Evolutionary conservation across 2,797 vertebrate species (phyloP).

Genomic region (Hippoglossus hippoglossus): DNA sequence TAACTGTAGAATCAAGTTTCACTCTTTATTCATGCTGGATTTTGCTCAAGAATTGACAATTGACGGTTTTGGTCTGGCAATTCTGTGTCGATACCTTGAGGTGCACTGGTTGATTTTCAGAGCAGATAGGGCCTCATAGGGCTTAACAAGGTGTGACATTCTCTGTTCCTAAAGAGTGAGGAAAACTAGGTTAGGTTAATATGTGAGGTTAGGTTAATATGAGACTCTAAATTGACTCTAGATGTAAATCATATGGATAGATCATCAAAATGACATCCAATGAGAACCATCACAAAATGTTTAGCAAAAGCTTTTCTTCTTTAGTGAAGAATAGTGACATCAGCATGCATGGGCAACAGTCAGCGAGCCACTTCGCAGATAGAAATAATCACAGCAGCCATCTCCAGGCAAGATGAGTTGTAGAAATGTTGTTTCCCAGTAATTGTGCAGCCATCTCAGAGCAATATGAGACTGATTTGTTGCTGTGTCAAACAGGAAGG

Average conservation of each 20-base stretch:
- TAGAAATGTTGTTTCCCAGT: constrained; percentile 40
- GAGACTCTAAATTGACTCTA: no score
- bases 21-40: background rate
- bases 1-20: background rate
- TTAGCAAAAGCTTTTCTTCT: background rate
- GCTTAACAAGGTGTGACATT: no score
- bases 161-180: no score
- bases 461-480: constrained; percentile 24
- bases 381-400: constrained; percentile 39
- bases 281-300: background rate
- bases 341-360: constrained; percentile 6
- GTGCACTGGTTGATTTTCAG: no score
- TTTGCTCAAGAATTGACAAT: constrained; percentile 1
- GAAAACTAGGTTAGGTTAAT: no score
- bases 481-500: constrained; percentile 9
- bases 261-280: background rate
- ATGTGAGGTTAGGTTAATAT: no score
- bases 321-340: constrained; percentile 2
- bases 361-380: constrained; percentile 14
- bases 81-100: background rate
- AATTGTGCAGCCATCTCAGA: constrained; percentile 32
- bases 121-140: no score
- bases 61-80: background rate
- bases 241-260: no score
- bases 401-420: constrained; percentile 30